Percentiles rank a stretch among this genome's conserved stretches.
Evolutionary conservation across 2,888 invertebrate species (phyloP).

Genomic region (Melinaea menophilus): DNA sequence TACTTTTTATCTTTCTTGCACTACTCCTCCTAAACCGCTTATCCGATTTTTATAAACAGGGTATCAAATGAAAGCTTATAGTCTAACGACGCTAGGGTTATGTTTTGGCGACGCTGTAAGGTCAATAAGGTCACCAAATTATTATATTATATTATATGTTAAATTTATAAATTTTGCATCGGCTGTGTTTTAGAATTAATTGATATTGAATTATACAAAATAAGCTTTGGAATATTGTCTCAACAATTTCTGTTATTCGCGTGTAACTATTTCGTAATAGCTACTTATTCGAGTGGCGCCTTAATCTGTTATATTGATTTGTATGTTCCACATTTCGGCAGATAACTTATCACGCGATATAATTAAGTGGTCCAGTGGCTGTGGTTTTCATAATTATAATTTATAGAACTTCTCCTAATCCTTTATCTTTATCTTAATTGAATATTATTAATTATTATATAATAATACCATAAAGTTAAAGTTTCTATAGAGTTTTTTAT

Average conservation of each 20-base stretch:
- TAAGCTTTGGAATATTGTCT: constrained; percentile 12
- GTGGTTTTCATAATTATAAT: constrained; percentile 28
- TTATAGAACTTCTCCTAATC: constrained; percentile 11
- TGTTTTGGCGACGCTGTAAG: too few species aligned
- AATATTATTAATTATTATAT: constrained; percentile 15
- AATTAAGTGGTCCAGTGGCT: constrained; percentile 35
- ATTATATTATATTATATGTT: not conserved
- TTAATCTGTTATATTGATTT: constrained; percentile 37
- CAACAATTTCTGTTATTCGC: constrained; percentile 11
- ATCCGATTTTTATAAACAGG: too few species aligned
- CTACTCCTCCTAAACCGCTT: too few species aligned
- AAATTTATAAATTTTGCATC: constrained; percentile 19
- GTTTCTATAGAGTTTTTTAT: too few species aligned
- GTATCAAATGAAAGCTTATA: too few species aligned
- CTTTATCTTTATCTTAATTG: constrained; percentile 10
- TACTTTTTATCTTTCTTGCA: too few species aligned
- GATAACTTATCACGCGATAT: constrained; percentile 37
- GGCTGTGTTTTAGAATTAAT: constrained; percentile 25
- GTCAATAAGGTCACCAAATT: too few species aligned
- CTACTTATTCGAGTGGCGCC: constrained; percentile 26
- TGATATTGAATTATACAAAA: constrained; percentile 10
- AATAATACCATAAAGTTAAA: not conserved
- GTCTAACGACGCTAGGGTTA: too few species aligned
- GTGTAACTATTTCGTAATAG: constrained; percentile 13
- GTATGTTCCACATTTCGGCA: constrained; percentile 34